phyloP scores from a whole-genome alignment of 37 sponge, comb jelly and placozoan species.

The Spongia lamella region DNA sequence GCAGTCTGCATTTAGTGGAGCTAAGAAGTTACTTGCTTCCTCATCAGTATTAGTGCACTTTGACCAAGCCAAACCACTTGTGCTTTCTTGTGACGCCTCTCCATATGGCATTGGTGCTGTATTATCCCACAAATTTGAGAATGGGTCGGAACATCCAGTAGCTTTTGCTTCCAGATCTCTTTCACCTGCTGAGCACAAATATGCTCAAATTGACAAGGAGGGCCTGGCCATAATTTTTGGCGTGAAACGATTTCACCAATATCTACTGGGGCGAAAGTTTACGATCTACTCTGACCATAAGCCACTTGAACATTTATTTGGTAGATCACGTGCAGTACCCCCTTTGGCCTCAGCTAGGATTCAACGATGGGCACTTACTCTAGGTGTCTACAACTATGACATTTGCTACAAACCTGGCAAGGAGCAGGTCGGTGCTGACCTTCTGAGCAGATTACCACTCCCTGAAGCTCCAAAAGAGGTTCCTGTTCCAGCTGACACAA shows the following conservation, averaged over 20 bases:
- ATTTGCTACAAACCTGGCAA: not conserved
- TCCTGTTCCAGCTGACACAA: slow-evolving; percentile 1
- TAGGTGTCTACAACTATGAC: slow-evolving; percentile 8
- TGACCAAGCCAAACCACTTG: too few relatives aligned
- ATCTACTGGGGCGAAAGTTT: slow-evolving; percentile 37
- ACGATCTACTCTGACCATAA: slow-evolving; percentile 40
- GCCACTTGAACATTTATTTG: slow-evolving; percentile 19
- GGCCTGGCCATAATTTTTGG: slow-evolving; percentile 33
- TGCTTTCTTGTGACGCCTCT: too few relatives aligned
- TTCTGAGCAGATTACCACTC: slow-evolving; percentile 2
- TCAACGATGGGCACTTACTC: not conserved
- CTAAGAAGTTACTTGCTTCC: too few relatives aligned
- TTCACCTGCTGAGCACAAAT: slow-evolving; percentile 15
- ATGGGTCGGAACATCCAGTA: too few relatives aligned
- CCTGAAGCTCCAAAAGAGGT: not conserved
- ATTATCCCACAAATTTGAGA: too few relatives aligned
- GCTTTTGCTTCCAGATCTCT: slow-evolving; percentile 30
- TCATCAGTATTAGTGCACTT: too few relatives aligned
- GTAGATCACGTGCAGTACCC: not conserved
- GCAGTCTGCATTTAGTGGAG: too few relatives aligned
- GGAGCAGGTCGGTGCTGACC: not conserved
- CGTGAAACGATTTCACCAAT: slow-evolving; percentile 29
- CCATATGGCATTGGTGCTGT: too few relatives aligned
- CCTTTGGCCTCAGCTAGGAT: slow-evolving; percentile 18
- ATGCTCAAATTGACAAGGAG: slow-evolving; percentile 54